Percentiles rank a stretch among this genome's conserved stretches.
Evolutionary conservation across 2,888 invertebrate genomes (phyloP).

Genomic region (Scaptomyza caliginosa): DNA sequence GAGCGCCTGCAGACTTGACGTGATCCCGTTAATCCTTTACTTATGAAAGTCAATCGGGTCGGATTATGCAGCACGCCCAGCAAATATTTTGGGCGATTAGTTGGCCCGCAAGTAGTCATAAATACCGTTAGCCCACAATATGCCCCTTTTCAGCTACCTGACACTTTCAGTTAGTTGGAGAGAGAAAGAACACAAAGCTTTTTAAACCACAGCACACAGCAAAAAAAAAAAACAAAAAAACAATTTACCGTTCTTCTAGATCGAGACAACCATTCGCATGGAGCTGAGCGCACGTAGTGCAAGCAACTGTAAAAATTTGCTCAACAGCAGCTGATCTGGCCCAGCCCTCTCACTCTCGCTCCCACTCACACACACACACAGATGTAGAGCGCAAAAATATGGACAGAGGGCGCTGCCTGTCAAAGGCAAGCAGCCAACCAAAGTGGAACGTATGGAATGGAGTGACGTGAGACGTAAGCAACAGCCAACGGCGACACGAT

Average conservation of each 20-base stretch:
- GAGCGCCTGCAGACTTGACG: no score
- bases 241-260: neutral
- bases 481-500: constrained; percentile 30
- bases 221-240: neutral
- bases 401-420: constrained; percentile 31
- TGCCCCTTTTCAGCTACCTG: neutral
- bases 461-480: constrained; percentile 2
- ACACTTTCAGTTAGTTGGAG: neutral
- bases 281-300: constrained; percentile 14
- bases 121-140: constrained; percentile 2
- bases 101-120: constrained; percentile 59
- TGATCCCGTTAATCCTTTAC: constrained; percentile 64
- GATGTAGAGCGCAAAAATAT: constrained; percentile 6
- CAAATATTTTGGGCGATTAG: constrained; percentile 78
- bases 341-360: constrained; percentile 26
- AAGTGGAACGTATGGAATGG: constrained; percentile 10
- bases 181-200: neutral
- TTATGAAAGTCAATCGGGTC: constrained; percentile 77
- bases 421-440: constrained; percentile 31
- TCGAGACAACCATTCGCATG: neutral
- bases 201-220: neutral
- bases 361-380: constrained; percentile 1
- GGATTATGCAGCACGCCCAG: constrained; percentile 76
- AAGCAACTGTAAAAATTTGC: constrained; percentile 27
- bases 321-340: constrained; percentile 18